These are phyloP conservation scores for Gonatopus flavifemur DNA, from an alignment of 1,140 invertebrate species.

Conservation along the genomic window DNA sequence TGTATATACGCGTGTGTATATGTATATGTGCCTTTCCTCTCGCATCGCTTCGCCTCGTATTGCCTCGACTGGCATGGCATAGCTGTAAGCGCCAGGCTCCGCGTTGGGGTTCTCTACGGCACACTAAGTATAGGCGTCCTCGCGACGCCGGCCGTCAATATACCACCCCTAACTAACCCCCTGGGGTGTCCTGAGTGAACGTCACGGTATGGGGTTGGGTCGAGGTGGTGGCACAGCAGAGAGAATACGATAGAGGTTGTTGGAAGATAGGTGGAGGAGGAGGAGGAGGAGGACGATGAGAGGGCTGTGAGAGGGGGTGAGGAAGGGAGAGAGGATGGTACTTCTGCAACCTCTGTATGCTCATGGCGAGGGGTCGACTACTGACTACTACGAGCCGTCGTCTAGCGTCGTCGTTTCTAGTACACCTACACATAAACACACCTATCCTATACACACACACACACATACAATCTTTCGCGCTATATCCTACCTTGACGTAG, in stretches of 20 bases:
- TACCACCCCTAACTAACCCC: conserved; percentile 59
- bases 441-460: conserved; percentile 20
- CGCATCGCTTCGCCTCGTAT: background rate
- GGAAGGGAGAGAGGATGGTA: conserved; percentile 21
- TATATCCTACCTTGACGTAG: conserved; percentile 44
- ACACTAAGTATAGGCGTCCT: conserved; percentile 60
- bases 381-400: conserved; percentile 9
- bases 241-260: conserved; percentile 20
- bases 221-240: conserved; percentile 27
- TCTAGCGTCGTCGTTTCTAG: conserved; percentile 17
- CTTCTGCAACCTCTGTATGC: conserved; percentile 24
- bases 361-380: conserved; percentile 26
- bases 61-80: conserved; percentile 22
- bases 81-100: conserved; percentile 52
- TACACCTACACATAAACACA: conserved; percentile 14
- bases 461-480: conserved; percentile 37
- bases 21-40: no score
- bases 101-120: no score
- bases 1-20: no score
- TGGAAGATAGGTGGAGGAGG: conserved; percentile 20
- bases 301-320: conserved; percentile 11
- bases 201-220: conserved; percentile 34
- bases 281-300: conserved; percentile 16
- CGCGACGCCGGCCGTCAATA: conserved; percentile 59
- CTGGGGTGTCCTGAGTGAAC: conserved; percentile 43